Percentiles rank a stretch among this genome's conserved stretches.
phyloP scores from a whole-genome alignment of 2,797 vertebrate genomes.

The Pelodytes ibericus region DNA sequence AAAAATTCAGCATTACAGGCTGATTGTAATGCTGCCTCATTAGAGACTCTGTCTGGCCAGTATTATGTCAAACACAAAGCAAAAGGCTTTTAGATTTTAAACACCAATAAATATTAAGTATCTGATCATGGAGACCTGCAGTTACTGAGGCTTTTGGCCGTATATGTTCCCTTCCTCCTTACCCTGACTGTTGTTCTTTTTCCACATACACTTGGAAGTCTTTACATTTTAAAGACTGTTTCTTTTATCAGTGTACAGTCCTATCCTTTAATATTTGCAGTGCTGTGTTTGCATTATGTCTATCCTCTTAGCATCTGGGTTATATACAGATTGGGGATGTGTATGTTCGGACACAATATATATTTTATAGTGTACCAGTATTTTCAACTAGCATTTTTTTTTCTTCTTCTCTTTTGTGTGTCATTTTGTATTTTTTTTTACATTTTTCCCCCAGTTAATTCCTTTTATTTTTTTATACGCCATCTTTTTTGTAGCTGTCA shows the following conservation, averaged over 20 bases:
- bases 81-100: constrained; percentile 66
- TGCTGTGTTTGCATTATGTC: neutral
- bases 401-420: neutral
- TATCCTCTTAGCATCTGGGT: neutral
- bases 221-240: neutral
- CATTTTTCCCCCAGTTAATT: neutral
- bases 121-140: constrained; percentile 36
- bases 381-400: neutral
- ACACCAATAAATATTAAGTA: constrained; percentile 62
- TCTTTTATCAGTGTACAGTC: neutral
- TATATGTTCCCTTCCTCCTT: constrained; percentile 35
- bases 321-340: neutral
- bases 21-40: constrained; percentile 79
- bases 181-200: neutral
- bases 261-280: neutral
- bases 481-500: neutral
- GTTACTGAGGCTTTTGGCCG: constrained; percentile 55
- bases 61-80: constrained; percentile 63
- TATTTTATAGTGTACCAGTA: neutral
- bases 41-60: constrained; percentile 72
- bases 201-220: neutral
- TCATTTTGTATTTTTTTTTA: neutral
- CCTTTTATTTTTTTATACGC: neutral
- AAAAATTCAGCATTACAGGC: constrained; percentile 78
- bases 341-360: neutral